Base-by-base conservation (phyloP, 1,140 invertebrate genomes). In the Frieseomelitta varia region DNA sequence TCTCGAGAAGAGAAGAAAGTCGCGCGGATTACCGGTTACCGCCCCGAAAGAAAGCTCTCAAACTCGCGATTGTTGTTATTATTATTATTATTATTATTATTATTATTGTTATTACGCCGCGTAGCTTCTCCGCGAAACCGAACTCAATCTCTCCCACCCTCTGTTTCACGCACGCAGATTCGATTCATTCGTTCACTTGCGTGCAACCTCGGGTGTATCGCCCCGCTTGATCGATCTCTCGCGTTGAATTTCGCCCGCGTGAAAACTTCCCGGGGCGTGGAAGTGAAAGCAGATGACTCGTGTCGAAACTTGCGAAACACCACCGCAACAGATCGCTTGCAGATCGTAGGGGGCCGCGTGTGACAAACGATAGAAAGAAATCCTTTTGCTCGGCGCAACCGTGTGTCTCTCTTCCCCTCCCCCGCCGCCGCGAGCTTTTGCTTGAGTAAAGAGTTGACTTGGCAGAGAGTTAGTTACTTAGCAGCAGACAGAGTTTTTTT, bases 371-470 rank as follows among this genome's bases (percentile, higher is more conserved):
- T n/a, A n/a, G n/a, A n/a, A n/a, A n/a, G n/a, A n/a, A n/a, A n/a
- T n/a, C n/a, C n/a, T n/a, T n/a, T n/a, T n/a, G n/a, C 15, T 76
- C 17, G 30, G 11, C 30, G 21, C 24, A 39, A 8, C 15, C 14
- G 24, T 11, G 10, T 21, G 15, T 24, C 27, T 27, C 1, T 47
- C 14, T n/a, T n/a, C 15, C 24, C 68, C 21, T 79, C n/a, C n/a
- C n/a, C n/a, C n/a, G n/a, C n/a, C n/a, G 51, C 27, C 14, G 61
- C n/a, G 24, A 63, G 73, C 74, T 82, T 61, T 82, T 53, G 74
- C 53, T 77, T 24, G 71, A 81, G 63, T 81, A 73, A 74, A 81
- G 17, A 47, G 39, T 81, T 56, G 72, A 39, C 56, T 82, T 34
- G 58, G 71, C 47, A 65, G 65, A 56, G 24, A 51, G 17, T 56